phyloP scores from a whole-genome alignment of 2,888 invertebrate species.

The Lottia scabra region DNA sequence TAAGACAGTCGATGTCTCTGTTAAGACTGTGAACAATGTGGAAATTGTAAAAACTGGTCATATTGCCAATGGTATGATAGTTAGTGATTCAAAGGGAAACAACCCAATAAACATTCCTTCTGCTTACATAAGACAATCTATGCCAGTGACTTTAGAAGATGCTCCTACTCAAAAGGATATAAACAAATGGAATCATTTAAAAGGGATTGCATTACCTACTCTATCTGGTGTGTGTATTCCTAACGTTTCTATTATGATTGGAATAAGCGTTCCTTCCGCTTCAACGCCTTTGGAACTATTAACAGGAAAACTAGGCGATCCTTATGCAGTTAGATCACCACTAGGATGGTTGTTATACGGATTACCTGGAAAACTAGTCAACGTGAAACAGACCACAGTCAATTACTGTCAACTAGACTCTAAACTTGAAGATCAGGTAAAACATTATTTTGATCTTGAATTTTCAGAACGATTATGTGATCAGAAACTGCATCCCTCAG shows the following conservation, averaged over 20 bases:
- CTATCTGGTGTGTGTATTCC: neutral
- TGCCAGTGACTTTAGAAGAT: neutral
- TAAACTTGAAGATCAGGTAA: slow-evolving; percentile 85
- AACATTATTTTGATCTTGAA: slow-evolving; percentile 71
- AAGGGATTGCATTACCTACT: neutral
- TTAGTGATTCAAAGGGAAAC: neutral
- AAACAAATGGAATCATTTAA: slow-evolving; percentile 7
- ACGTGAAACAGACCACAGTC: neutral
- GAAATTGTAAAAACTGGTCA: neutral
- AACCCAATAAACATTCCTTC: neutral
- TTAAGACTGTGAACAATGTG: neutral
- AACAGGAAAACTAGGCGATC: slow-evolving; percentile 10
- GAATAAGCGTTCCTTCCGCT: slow-evolving; percentile 5
- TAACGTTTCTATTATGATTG: neutral
- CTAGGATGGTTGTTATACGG: slow-evolving; percentile 28
- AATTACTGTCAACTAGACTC: slow-evolving; percentile 72
- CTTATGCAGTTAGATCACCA: slow-evolving; percentile 18
- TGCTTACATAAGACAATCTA: neutral
- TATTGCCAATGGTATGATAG: neutral
- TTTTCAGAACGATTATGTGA: slow-evolving; percentile 73
- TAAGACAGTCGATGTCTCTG: neutral
- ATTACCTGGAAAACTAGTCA: neutral
- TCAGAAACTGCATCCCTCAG: slow-evolving; percentile 83
- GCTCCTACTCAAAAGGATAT: neutral
- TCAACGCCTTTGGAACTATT: neutral